phyloP scores from a whole-genome alignment of 2,888 invertebrate species.

The Callyntrura sp. region DNA sequence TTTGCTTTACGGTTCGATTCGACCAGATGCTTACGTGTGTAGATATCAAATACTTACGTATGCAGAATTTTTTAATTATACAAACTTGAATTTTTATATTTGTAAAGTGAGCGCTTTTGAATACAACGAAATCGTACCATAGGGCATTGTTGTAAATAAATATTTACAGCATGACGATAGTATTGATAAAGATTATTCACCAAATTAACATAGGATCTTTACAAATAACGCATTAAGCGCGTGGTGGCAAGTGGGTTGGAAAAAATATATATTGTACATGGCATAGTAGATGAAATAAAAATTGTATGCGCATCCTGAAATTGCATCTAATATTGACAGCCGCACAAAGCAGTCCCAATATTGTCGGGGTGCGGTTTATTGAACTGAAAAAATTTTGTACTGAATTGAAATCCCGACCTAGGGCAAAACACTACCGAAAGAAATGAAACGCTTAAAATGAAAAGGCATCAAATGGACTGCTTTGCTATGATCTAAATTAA shows the following conservation, averaged over 20 bases:
- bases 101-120: too few species aligned
- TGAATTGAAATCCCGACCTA: slow-evolving; percentile 39
- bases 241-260: slow-evolving; percentile 52
- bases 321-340: too few species aligned
- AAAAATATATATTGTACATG: slow-evolving; percentile 42
- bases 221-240: slow-evolving; percentile 32
- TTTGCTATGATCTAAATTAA: slow-evolving; percentile 55
- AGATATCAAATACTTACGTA: too few species aligned
- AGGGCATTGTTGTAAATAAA: slow-evolving; percentile 54
- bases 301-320: too few species aligned
- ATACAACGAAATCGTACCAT: too few species aligned
- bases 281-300: too few species aligned
- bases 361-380: not conserved
- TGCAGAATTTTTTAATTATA: too few species aligned
- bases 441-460: not conserved
- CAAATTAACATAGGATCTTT: slow-evolving; percentile 8
- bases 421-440: not conserved
- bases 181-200: too few species aligned
- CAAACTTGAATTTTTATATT: too few species aligned
- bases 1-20: too few species aligned
- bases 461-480: not conserved
- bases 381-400: not conserved
- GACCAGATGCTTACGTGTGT: too few species aligned
- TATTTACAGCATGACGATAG: slow-evolving; percentile 52
- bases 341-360: not conserved